Percentiles rank a stretch among this genome's conserved stretches.
These are phyloP conservation scores for Caretta caretta DNA, from an alignment of 2,113 vertebrate species.

Conservation along the genomic window DNA sequence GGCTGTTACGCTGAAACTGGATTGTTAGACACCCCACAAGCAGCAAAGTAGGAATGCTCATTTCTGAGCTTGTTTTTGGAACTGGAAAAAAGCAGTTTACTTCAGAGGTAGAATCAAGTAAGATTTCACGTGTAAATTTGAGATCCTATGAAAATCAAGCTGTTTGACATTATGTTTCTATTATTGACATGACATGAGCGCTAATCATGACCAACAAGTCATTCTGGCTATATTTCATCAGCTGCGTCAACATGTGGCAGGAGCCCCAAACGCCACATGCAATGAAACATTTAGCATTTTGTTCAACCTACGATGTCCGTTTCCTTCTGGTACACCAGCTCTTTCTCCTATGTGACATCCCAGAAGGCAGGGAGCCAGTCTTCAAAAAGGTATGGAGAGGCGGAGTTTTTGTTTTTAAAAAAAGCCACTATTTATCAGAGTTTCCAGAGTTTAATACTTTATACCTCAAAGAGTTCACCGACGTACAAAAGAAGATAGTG, in stretches of 20 bases:
- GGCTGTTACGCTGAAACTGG: not conserved
- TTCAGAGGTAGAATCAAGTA: not conserved
- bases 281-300: not conserved
- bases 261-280: not conserved
- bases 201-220: not conserved
- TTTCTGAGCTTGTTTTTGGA: not conserved
- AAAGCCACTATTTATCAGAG: not conserved
- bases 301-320: not conserved
- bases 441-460: not conserved
- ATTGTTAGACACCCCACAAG: not conserved
- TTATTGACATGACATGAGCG: not conserved
- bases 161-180: not conserved
- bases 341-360: not conserved
- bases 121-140: not conserved
- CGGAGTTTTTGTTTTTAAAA: not conserved
- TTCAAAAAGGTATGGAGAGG: not conserved
- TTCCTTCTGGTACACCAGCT: not conserved
- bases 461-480: not conserved
- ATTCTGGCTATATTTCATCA: not conserved
- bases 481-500: not conserved
- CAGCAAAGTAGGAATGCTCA: not conserved
- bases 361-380: not conserved
- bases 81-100: not conserved
- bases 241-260: not conserved
- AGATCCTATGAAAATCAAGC: not conserved